Percentiles rank a stretch among this genome's conserved stretches.
Evolutionary conservation across 2,113 vertebrate genomes (phyloP).

Genomic region (Thalassarche chlororhynchos): DNA sequence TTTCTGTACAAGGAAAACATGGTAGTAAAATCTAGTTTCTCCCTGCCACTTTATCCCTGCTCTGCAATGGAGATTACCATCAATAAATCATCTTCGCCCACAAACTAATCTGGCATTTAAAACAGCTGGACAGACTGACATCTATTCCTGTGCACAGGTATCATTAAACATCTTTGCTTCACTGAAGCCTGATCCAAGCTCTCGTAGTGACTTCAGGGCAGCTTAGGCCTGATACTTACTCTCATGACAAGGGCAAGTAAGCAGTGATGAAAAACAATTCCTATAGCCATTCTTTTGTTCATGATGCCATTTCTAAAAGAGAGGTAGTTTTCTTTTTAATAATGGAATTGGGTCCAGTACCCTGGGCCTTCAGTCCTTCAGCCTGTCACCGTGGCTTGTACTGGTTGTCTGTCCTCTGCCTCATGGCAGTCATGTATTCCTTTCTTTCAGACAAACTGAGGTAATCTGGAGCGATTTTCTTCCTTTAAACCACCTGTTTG

Average conservation of each 20-base stretch:
- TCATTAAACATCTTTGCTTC: not conserved
- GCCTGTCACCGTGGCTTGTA: not conserved
- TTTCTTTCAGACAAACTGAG: not conserved
- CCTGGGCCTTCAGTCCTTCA: not conserved
- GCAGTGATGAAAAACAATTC: not conserved
- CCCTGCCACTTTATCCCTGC: not conserved
- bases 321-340: not conserved
- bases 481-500: not conserved
- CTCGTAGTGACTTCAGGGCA: not conserved
- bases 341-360: not conserved
- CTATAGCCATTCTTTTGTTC: not conserved
- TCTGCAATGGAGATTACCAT: not conserved
- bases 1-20: not conserved
- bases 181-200: not conserved
- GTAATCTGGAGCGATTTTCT: not conserved
- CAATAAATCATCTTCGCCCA: not conserved
- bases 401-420: not conserved
- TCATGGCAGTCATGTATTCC: not conserved
- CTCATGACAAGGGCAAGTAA: not conserved
- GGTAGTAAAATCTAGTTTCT: not conserved
- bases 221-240: not conserved
- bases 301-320: not conserved
- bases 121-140: not conserved
- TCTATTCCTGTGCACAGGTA: not conserved
- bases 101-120: not conserved